These are phyloP conservation scores for Xerus rutilus DNA, from an alignment of 2,797 vertebrate genomes.

Conservation along the genomic window DNA sequence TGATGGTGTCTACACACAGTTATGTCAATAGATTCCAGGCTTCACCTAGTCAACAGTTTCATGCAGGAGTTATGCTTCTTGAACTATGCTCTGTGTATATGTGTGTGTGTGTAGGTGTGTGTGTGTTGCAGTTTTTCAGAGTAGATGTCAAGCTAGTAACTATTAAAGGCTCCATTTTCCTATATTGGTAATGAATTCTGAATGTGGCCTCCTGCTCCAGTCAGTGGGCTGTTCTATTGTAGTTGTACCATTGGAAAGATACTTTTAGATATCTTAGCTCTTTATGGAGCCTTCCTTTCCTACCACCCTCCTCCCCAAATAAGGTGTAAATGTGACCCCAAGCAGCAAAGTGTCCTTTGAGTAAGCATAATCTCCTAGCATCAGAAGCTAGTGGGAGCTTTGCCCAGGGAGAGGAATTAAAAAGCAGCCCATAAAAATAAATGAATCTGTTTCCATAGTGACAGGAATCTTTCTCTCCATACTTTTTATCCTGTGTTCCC, in stretches of 20 bases:
- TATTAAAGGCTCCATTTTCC: slow-evolving; percentile 7
- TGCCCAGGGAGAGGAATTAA: slow-evolving; percentile 75
- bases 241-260: background rate
- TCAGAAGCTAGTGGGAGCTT: slow-evolving; percentile 74
- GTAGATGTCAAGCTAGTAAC: background rate
- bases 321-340: slow-evolving; percentile 41
- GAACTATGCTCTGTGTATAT: background rate
- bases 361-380: slow-evolving; percentile 48
- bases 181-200: background rate
- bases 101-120: too few species aligned
- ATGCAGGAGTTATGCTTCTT: background rate
- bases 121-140: background rate
- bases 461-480: slow-evolving; percentile 49
- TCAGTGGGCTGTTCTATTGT: slow-evolving; percentile 4
- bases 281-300: background rate
- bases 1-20: background rate
- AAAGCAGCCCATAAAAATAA: slow-evolving; percentile 83
- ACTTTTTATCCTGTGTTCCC: slow-evolving; percentile 67
- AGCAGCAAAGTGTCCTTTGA: slow-evolving; percentile 44
- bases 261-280: background rate
- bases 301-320: background rate
- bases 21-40: background rate
- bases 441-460: slow-evolving; percentile 82
- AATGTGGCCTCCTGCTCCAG: background rate
- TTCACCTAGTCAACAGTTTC: background rate